Evolutionary conservation across 2,888 invertebrate genomes (phyloP).

Genomic region (Cylloceria caligata): DNA sequence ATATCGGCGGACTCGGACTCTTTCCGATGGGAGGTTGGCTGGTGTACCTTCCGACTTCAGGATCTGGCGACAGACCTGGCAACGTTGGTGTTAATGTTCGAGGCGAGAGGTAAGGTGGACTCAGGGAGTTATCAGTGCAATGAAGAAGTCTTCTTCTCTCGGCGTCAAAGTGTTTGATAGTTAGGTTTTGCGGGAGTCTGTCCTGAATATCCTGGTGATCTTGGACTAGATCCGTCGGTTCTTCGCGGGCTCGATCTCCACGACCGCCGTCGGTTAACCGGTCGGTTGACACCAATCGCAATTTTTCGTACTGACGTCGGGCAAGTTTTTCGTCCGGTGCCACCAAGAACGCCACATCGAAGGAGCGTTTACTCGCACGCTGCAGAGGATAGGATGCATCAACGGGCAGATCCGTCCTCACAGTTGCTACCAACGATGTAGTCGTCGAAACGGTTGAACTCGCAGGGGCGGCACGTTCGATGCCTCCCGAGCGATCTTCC

Average conservation of each 20-base stretch:
- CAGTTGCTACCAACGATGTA: conserved; percentile 59
- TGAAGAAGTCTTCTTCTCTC: conserved; percentile 84
- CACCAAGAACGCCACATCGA: conserved; percentile 96
- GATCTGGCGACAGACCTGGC: conserved; percentile 86
- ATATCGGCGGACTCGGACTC: conserved; percentile 79
- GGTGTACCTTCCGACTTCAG: conserved; percentile 70
- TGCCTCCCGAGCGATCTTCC: conserved; percentile 84
- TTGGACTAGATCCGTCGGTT: conserved; percentile 67
- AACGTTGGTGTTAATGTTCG: conserved; percentile 84
- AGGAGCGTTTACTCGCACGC: conserved; percentile 90
- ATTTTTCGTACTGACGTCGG: conserved; percentile 87
- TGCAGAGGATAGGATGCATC: conserved; percentile 82
- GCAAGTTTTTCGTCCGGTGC: conserved; percentile 93
- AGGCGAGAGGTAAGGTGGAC: conserved; percentile 86
- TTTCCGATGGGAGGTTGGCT: conserved; percentile 71
- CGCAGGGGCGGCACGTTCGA: conserved; percentile 81
- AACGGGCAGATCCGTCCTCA: conserved; percentile 74
- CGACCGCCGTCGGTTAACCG: conserved; percentile 70
- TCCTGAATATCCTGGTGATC: conserved; percentile 73
- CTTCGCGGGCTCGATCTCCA: conserved; percentile 72
- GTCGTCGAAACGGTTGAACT: conserved; percentile 69
- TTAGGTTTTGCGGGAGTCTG: conserved; percentile 80
- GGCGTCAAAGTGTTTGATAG: conserved; percentile 79
- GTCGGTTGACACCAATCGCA: conserved; percentile 73
- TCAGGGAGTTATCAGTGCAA: conserved; percentile 86